Percentiles rank a stretch among this genome's conserved stretches.
Conservation (phyloP, 2,888 invertebrate species). For the Hypselothyrea guttata region DNA sequence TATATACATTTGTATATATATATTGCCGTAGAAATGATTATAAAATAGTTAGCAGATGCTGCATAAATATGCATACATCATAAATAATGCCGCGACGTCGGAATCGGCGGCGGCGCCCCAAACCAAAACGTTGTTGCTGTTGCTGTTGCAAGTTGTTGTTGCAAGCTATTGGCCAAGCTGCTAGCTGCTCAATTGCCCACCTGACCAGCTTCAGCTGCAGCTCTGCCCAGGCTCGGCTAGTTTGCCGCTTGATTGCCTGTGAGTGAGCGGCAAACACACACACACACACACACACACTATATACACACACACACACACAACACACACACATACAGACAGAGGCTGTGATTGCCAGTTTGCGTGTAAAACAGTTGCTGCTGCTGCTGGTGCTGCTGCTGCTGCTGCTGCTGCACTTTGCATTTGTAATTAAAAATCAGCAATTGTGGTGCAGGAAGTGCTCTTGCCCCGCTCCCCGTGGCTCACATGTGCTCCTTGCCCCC, state of each 20-base stretch:
- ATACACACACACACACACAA: slow-evolving; percentile 29
- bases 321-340: slow-evolving; percentile 3
- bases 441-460: slow-evolving; percentile 69
- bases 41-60: slow-evolving; percentile 74
- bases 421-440: slow-evolving; percentile 76
- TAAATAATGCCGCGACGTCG: slow-evolving; percentile 54
- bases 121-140: slow-evolving; percentile 42
- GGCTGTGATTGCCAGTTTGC: slow-evolving; percentile 67
- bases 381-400: slow-evolving; percentile 12
- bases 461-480: background rate
- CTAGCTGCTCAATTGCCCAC: slow-evolving; percentile 50
- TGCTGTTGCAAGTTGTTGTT: slow-evolving; percentile 40
- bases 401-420: slow-evolving; percentile 64
- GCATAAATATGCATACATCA: slow-evolving; percentile 74
- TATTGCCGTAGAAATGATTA: slow-evolving; percentile 44
- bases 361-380: slow-evolving; percentile 49
- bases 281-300: slow-evolving; percentile 22
- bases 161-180: slow-evolving; percentile 25
- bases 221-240: too few relatives aligned
- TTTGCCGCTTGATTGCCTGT: slow-evolving; percentile 59
- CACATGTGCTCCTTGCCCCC: background rate
- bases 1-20: slow-evolving; percentile 11
- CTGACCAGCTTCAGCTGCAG: slow-evolving; percentile 56
- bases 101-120: slow-evolving; percentile 57
- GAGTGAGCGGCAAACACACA: slow-evolving; percentile 37